Percentiles rank a stretch among this genome's conserved stretches.
Evolutionary conservation across 2,888 invertebrate genomes (phyloP).

Genomic region (Alsophila aescularia): DNA sequence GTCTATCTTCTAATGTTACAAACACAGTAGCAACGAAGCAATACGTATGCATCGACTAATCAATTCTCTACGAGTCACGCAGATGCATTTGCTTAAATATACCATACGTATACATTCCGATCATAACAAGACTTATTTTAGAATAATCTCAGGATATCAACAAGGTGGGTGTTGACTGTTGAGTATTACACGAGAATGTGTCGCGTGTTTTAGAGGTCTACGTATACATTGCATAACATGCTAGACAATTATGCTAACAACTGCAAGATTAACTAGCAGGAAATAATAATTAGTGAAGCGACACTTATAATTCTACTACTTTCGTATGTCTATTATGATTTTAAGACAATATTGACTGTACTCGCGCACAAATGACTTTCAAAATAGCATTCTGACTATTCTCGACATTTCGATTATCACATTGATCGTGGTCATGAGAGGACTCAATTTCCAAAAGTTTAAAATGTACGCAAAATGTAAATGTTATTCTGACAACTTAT

Average conservation of each 20-base stretch:
- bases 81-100: slow-evolving; percentile 61
- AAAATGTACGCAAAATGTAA: no score
- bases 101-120: slow-evolving; percentile 57
- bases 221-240: not conserved
- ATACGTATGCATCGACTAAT: slow-evolving; percentile 51
- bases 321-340: no score
- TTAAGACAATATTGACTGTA: no score
- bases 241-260: slow-evolving; percentile 1
- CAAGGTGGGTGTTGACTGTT: slow-evolving; percentile 33
- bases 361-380: no score
- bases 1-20: slow-evolving; percentile 43
- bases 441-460: no score
- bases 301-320: not conserved
- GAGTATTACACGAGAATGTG: slow-evolving; percentile 43
- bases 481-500: no score
- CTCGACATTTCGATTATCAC: no score
- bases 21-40: slow-evolving; percentile 48
- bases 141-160: slow-evolving; percentile 19
- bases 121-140: slow-evolving; percentile 55
- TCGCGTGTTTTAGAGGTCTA: slow-evolving; percentile 4
- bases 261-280: not conserved
- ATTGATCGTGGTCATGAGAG: no score
- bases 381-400: no score
- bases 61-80: slow-evolving; percentile 49
- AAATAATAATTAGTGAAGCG: not conserved